Evolutionary conservation across 1,140 invertebrate genomes (phyloP).

Genomic region (Bombus picipes): DNA sequence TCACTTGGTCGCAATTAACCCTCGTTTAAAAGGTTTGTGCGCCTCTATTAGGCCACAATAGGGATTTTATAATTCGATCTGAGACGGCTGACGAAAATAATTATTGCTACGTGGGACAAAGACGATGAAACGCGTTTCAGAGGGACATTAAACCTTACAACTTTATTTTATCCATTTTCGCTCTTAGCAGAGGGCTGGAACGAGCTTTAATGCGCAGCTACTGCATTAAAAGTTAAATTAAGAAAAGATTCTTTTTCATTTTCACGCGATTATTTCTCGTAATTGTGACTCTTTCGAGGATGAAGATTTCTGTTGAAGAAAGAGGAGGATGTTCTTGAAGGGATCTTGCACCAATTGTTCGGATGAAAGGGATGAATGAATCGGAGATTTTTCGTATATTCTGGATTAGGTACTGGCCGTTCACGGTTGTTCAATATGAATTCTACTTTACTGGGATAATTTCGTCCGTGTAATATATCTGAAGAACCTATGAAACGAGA

Average conservation of each 20-base stretch:
- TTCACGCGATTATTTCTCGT: no score
- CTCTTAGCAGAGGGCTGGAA: background rate
- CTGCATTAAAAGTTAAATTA: background rate
- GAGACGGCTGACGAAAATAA: background rate
- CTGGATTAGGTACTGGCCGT: no score
- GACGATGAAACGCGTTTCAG: background rate
- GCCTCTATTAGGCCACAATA: background rate
- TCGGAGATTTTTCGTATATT: background rate
- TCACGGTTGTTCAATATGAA: background rate
- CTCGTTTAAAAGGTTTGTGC: slow-evolving; percentile 15
- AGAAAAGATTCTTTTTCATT: background rate
- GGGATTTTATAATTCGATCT: slow-evolving; percentile 36
- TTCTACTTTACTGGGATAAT: background rate
- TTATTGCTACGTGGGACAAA: background rate
- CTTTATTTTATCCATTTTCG: background rate
- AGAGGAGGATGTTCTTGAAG: background rate
- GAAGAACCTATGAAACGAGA: background rate
- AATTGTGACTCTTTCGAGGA: background rate
- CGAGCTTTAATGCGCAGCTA: no score
- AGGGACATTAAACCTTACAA: background rate
- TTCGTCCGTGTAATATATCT: background rate
- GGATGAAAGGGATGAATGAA: background rate
- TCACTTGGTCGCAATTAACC: slow-evolving; percentile 9
- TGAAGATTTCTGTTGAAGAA: background rate
- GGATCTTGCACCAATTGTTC: background rate